Evolutionary conservation across 2,888 invertebrate genomes (phyloP).

Genomic region (Diploptera punctata): DNA sequence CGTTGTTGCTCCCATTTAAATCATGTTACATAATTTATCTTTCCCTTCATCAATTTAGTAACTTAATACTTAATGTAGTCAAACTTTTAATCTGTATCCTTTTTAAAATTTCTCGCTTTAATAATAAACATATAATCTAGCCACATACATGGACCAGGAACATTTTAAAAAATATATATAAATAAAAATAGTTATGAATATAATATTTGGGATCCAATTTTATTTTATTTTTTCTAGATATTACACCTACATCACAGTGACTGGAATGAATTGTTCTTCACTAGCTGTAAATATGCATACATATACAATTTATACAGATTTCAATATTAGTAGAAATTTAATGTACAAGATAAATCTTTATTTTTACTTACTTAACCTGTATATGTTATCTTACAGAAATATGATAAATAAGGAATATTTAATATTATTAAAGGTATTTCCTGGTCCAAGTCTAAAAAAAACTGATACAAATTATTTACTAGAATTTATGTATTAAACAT

Average conservation of each 20-base stretch:
- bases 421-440: not conserved
- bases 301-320: no score
- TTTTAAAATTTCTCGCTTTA: slow-evolving; percentile 25
- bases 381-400: no score
- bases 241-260: no score
- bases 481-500: slow-evolving; percentile 16
- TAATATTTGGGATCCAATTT: no score
- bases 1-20: not conserved
- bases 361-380: no score
- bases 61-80: not conserved
- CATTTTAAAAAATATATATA: not conserved
- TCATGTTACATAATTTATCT: not conserved
- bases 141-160: not conserved
- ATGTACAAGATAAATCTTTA: no score
- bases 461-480: slow-evolving; percentile 10
- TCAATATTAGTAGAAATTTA: no score
- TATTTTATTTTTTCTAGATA: no score
- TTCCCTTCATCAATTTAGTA: slow-evolving; percentile 14
- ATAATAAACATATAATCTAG: slow-evolving; percentile 15
- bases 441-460: not conserved
- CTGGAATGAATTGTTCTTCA: no score
- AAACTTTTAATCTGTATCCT: slow-evolving; percentile 19
- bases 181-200: no score
- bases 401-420: no score
- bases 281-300: no score